These are phyloP conservation scores for Anas bernieri DNA, from an alignment of 2,797 vertebrate species.

Conservation along the genomic window DNA sequence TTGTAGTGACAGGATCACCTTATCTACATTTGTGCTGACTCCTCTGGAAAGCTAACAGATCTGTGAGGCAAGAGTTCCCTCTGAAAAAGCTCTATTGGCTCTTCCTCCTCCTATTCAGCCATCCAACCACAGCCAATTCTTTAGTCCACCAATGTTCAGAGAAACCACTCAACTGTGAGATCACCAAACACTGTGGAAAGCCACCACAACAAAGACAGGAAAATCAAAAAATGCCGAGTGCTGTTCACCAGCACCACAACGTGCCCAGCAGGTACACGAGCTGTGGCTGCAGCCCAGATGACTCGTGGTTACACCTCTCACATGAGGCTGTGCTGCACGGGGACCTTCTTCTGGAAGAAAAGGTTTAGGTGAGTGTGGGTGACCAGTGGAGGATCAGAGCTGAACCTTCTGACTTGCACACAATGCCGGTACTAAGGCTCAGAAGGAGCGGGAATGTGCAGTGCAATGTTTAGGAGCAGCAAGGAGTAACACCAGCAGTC, in stretches of 20 bases:
- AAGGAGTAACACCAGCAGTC: too few species aligned
- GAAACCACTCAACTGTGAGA: background rate
- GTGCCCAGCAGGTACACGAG: background rate
- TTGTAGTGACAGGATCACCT: background rate
- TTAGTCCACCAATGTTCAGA: background rate
- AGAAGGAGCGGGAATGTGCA: background rate
- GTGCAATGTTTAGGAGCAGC: too few species aligned
- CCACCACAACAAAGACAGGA: background rate
- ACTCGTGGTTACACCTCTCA: background rate
- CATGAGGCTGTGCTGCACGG: accelerated
- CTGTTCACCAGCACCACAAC: background rate
- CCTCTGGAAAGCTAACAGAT: background rate
- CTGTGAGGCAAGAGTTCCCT: background rate
- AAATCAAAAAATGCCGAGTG: background rate
- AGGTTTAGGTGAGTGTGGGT: background rate
- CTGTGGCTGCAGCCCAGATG: background rate
- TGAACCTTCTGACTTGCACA: background rate
- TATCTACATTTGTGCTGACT: background rate
- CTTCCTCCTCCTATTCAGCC: background rate
- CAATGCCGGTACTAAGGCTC: background rate
- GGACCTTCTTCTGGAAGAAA: background rate
- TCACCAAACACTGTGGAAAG: background rate
- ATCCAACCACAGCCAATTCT: accelerated
- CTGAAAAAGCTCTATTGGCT: background rate
- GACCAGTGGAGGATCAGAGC: background rate